Evolutionary conservation across 1,140 invertebrate species (phyloP), one percentile per base, ranked within the genome.

Genomic region (Drosophila ercepeae): DNA sequence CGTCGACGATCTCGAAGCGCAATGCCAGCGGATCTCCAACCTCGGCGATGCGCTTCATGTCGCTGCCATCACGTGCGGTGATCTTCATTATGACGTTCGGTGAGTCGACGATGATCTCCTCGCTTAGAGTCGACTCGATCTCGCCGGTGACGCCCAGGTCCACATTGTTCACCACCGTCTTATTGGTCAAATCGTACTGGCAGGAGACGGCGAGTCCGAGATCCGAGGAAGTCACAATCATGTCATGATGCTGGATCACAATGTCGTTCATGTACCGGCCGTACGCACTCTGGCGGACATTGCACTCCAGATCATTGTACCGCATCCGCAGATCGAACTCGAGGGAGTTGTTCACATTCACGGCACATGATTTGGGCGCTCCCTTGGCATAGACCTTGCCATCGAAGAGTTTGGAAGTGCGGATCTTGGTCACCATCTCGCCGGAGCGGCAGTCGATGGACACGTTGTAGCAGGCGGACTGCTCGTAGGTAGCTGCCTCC

Each of bases 11-110:
- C 92, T 98, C 97, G 91, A 98, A 98, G 79, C 96, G 94, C 16
- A 98, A 94, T 4, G 97, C 96, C 89, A 98, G 91, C 3, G 97
- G 96, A 92, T 98, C 97, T 67, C 97, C 97, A 55, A 98, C 97
- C 93, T 97, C 95, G 65, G 95, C 95, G 29, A 95, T 95, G 11
- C 94, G 94, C 91, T 96, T 94, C 49, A 95, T 95, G 55, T 96
- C 96, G 90, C 94, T 95, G 41, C 90, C 90, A 79, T 93, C 95
- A 39, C 96, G 94, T 91, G 96, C 95, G 4, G 96, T 98, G 78
- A 98, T 97, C 90, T 96, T 96, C 97, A 98, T 98, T 1, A 97
- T 96, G 16, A 98, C 97, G 92, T 98, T 98, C 27, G 97, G 97
- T 21, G 97, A 97, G 89, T 97, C 96, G 36, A 98, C 97, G 76